These are phyloP conservation scores for Vanessa atalanta DNA, from an alignment of 1,140 invertebrate genomes.

Conservation along the genomic window DNA sequence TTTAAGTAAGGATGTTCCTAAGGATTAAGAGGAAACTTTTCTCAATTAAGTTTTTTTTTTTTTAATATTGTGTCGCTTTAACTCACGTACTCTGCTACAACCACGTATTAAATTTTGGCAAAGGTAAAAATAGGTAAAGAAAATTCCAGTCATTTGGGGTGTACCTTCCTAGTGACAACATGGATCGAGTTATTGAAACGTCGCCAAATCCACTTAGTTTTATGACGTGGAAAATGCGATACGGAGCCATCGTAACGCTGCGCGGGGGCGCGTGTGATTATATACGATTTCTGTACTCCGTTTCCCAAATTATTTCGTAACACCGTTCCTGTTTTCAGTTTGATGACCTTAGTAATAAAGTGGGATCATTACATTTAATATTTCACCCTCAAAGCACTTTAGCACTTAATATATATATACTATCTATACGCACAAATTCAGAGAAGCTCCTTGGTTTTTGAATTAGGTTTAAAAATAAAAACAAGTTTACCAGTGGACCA, in stretches of 20 bases:
- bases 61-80: neutral
- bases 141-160: constrained; percentile 23
- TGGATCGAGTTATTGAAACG: constrained; percentile 53
- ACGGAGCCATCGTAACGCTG: constrained; percentile 40
- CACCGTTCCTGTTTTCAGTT: neutral
- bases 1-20: too few species aligned
- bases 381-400: too few species aligned
- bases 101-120: neutral
- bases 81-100: neutral
- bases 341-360: neutral
- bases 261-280: constrained; percentile 44
- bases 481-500: too few species aligned
- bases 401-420: too few species aligned
- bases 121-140: constrained; percentile 2
- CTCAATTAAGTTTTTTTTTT: too few species aligned
- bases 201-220: constrained; percentile 75
- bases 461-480: too few species aligned
- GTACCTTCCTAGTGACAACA: constrained; percentile 27
- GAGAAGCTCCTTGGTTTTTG: too few species aligned
- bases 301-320: constrained; percentile 40
- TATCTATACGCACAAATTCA: too few species aligned
- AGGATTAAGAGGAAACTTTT: too few species aligned
- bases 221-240: constrained; percentile 73
- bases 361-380: neutral
- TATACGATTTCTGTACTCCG: constrained; percentile 39